phyloP scores from a whole-genome alignment of 2,888 invertebrate genomes.

The Netelia melanura region DNA sequence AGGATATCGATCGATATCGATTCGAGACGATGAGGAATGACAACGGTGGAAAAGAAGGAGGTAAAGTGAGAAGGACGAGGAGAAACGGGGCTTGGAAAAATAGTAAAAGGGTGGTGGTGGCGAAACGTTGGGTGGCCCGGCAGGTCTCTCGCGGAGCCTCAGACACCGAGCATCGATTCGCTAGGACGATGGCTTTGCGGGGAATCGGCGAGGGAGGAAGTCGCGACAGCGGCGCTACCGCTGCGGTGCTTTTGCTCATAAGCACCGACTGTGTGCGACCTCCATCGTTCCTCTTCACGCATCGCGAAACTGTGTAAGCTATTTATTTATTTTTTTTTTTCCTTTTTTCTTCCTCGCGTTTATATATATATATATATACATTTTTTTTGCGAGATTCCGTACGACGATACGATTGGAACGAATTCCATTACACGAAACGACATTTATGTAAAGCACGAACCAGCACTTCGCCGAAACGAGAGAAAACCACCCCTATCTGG shows the following conservation, averaged over 20 bases:
- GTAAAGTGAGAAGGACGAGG: conserved; percentile 40
- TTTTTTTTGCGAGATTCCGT: background rate
- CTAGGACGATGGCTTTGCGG: conserved; percentile 81
- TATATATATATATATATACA: background rate
- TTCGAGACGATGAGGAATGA: background rate
- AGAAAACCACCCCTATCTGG: no score
- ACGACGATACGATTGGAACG: no score
- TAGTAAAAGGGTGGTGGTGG: conserved; percentile 25
- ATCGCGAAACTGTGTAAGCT: background rate
- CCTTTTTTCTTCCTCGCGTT: background rate
- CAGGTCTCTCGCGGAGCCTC: conserved; percentile 71
- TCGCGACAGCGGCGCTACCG: conserved; percentile 72
- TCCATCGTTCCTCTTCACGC: conserved; percentile 49
- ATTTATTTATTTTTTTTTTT: background rate
- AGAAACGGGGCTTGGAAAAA: conserved; percentile 47
- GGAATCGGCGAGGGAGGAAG: conserved; percentile 68
- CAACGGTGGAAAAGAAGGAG: conserved; percentile 4
- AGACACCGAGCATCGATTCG: conserved; percentile 81
- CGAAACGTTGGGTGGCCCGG: conserved; percentile 62
- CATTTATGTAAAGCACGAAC: no score
- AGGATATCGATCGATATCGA: no score
- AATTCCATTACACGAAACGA: no score
- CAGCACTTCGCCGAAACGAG: no score
- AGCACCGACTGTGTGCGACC: conserved; percentile 54
- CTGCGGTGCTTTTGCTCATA: conserved; percentile 58